Percentiles rank a stretch among this genome's conserved stretches.
Conservation (phyloP, 2,888 invertebrate species). For the Pyrrhosoma nymphula region DNA sequence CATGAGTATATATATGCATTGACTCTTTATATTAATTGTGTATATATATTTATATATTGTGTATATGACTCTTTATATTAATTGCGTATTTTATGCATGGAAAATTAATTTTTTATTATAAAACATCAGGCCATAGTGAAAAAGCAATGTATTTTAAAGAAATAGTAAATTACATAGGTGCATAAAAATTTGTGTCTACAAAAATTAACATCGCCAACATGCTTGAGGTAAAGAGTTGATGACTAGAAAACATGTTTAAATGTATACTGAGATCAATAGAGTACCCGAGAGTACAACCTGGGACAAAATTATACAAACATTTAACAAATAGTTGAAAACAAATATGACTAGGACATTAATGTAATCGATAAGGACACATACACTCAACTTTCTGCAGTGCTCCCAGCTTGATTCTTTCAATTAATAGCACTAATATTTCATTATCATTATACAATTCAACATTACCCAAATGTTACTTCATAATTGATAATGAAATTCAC, state of each 20-base stretch:
- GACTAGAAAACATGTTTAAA: slow-evolving; percentile 47
- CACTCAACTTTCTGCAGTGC: neutral
- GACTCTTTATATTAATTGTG: too few species aligned
- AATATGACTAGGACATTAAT: neutral
- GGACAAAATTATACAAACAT: neutral
- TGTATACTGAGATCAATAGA: slow-evolving; percentile 21
- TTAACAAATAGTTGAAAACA: neutral
- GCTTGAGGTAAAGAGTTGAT: slow-evolving; percentile 47
- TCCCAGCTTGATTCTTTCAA: neutral
- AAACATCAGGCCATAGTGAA: neutral
- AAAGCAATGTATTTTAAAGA: slow-evolving; percentile 59
- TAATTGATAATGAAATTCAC: neutral
- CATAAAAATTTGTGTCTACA: slow-evolving; percentile 54
- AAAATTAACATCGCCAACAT: slow-evolving; percentile 44
- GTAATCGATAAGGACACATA: neutral
- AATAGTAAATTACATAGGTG: slow-evolving; percentile 57
- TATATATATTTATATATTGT: too few species aligned
- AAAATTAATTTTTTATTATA: too few species aligned
- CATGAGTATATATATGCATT: too few species aligned
- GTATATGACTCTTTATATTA: too few species aligned
- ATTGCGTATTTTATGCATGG: too few species aligned
- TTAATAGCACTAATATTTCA: neutral
- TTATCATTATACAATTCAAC: neutral
- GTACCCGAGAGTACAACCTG: neutral
- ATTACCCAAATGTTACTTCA: neutral